Percentiles rank a stretch among this genome's conserved stretches.
phyloP scores from a whole-genome alignment of 1,140 invertebrate species.

The Rhysida immarginata region DNA sequence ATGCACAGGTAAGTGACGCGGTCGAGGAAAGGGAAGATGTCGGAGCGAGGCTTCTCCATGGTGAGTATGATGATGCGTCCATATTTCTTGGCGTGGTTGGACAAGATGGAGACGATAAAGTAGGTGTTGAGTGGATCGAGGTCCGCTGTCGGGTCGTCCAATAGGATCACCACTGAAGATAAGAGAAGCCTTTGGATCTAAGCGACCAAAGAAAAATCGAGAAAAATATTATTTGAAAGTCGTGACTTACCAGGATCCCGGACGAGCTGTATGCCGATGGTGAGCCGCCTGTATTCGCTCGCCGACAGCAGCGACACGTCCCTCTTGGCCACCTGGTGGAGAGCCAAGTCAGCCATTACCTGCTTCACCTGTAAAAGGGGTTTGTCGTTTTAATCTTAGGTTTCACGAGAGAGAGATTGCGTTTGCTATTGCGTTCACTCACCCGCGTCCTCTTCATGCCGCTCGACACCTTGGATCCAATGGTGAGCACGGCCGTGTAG shows the following conservation, averaged over 20 bases:
- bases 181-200: background rate
- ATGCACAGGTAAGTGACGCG: constrained; percentile 63
- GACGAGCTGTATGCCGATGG: constrained; percentile 72
- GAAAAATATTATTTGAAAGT: no score
- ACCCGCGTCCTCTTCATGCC: constrained; percentile 18
- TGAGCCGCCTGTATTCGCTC: constrained; percentile 66
- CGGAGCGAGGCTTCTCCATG: constrained; percentile 82
- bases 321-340: constrained; percentile 70
- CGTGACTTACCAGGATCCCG: constrained; percentile 76
- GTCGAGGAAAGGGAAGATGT: constrained; percentile 82
- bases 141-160: constrained; percentile 82
- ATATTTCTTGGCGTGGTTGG: constrained; percentile 78
- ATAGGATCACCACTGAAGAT: constrained; percentile 50
- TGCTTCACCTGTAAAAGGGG: constrained; percentile 46
- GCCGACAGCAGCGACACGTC: constrained; percentile 58
- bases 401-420: no score
- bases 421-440: background rate
- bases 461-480: constrained; percentile 41
- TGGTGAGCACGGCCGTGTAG: constrained; percentile 48
- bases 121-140: constrained; percentile 82
- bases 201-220: no score
- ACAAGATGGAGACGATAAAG: constrained; percentile 76
- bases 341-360: constrained; percentile 71
- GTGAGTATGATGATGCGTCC: constrained; percentile 73
- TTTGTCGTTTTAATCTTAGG: no score